These are phyloP conservation scores for Halocaridina rubra DNA, from an alignment of 2,888 invertebrate species.

Conservation along the genomic window DNA sequence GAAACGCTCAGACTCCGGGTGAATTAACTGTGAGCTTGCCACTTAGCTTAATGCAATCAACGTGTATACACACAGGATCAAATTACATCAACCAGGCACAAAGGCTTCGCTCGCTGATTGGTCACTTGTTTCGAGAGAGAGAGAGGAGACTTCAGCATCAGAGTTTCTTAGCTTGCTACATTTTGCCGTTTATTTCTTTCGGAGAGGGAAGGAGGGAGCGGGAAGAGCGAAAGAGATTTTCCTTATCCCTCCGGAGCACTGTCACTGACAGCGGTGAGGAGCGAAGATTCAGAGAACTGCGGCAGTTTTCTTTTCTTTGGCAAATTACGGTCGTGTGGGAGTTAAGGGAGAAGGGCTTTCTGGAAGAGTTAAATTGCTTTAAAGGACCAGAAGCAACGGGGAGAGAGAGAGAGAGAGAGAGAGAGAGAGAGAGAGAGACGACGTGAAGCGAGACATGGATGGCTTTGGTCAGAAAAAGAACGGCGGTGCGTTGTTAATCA, in stretches of 20 bases:
- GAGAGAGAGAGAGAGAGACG: conserved; percentile 4
- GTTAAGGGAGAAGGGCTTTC: background rate
- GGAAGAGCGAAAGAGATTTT: background rate
- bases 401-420: background rate
- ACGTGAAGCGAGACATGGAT: conserved; percentile 17
- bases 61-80: conserved; percentile 63
- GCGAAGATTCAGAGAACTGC: no score
- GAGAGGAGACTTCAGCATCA: background rate
- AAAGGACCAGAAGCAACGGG: background rate
- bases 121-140: conserved; percentile 54
- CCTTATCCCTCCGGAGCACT: background rate
- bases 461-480: conserved; percentile 47
- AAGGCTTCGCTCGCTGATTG: conserved; percentile 61
- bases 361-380: background rate
- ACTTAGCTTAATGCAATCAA: conserved; percentile 63
- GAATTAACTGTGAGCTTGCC: conserved; percentile 63
- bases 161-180: conserved; percentile 46
- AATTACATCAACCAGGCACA: conserved; percentile 63
- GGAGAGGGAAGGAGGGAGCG: background rate
- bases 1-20: conserved; percentile 45
- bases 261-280: no score
- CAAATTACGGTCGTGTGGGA: no score
- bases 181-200: background rate
- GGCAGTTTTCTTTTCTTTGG: no score
- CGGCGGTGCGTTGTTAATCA: conserved; percentile 42